phyloP scores from a whole-genome alignment of 2,797 vertebrate genomes.

The Agapornis canus region DNA sequence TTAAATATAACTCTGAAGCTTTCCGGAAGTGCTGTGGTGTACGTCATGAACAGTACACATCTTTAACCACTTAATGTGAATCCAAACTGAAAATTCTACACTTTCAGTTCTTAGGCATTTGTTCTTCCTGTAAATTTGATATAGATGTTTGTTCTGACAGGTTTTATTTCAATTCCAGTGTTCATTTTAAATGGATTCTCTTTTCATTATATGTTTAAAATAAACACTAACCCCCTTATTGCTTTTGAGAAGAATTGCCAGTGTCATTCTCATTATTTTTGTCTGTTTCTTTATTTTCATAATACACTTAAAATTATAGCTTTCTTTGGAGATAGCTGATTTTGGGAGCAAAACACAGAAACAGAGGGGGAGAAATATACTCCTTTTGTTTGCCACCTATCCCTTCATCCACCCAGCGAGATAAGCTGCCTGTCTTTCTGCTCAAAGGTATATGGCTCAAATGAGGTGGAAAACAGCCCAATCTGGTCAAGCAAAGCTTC shows the following conservation, averaged over 20 bases:
- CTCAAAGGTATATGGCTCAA: not conserved
- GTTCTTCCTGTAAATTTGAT: not conserved
- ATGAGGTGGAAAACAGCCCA: constrained; percentile 31
- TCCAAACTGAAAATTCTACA: not conserved
- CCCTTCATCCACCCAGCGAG: not conserved
- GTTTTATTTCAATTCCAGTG: not conserved
- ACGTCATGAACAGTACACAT: no score
- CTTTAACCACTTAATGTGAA: not conserved
- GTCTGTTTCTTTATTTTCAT: not conserved
- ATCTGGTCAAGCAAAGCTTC: not conserved
- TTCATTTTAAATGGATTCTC: not conserved
- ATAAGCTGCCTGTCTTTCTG: not conserved
- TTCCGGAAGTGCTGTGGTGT: no score
- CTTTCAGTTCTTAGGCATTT: not conserved
- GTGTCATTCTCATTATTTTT: not conserved
- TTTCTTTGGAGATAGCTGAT: not conserved
- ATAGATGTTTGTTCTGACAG: not conserved
- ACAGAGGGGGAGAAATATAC: not conserved
- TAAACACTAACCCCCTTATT: not conserved
- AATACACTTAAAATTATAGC: not conserved
- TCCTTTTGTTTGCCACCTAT: not conserved
- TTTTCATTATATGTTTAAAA: not conserved
- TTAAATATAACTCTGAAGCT: not conserved
- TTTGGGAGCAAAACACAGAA: not conserved
- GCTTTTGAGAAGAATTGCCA: not conserved